A percentile compares a stretch with the other conserved stretches of the same genome.
Evolutionary conservation across 2,797 vertebrate genomes (phyloP).

Genomic region (Alauda arvensis): DNA sequence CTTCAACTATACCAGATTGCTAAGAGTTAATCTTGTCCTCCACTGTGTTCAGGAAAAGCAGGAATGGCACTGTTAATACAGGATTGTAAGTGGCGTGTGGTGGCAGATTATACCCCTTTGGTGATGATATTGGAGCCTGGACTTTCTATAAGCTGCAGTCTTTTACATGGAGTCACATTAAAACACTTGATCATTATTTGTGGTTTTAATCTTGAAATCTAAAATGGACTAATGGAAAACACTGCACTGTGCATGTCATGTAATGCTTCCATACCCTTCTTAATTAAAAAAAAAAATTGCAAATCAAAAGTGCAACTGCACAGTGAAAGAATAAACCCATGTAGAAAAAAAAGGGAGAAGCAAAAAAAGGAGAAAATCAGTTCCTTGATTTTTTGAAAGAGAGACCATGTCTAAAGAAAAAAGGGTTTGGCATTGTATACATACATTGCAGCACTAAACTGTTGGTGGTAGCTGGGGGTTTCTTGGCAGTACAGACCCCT

Average conservation of each 20-base stretch:
- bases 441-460: background rate
- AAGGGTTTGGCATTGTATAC: background rate
- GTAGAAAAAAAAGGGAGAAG: background rate
- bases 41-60: background rate
- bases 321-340: background rate
- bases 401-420: background rate
- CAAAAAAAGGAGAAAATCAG: background rate
- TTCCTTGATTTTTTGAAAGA: background rate
- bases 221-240: background rate
- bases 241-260: background rate
- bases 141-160: background rate
- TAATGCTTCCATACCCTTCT: background rate
- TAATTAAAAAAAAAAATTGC: background rate
- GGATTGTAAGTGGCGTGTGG: background rate
- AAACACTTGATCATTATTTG: background rate
- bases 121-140: background rate
- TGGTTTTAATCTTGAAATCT: background rate
- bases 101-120: background rate
- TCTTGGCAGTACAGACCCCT: background rate
- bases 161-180: background rate
- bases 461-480: background rate
- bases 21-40: background rate
- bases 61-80: background rate
- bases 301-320: background rate
- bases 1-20: background rate